Percentiles rank a stretch among this genome's conserved stretches.
Conservation (phyloP, 2,113 vertebrate species). For the Trichechus manatus region DNA sequence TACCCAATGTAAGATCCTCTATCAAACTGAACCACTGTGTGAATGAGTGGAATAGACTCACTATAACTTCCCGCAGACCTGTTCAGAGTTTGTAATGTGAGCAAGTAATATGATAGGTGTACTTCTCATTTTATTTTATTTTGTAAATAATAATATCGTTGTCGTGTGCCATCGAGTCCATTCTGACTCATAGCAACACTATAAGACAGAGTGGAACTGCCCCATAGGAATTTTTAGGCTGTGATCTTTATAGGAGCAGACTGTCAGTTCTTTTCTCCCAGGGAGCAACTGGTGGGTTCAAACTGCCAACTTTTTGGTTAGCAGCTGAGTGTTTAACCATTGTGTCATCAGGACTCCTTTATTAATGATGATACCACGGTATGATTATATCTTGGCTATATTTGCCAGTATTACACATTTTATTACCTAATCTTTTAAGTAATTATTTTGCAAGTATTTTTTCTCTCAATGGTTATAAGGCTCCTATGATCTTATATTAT, state of each 20-base stretch:
- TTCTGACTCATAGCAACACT: too few species aligned
- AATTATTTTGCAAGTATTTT: background rate
- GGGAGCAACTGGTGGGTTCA: too few species aligned
- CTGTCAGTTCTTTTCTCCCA: too few species aligned
- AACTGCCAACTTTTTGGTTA: too few species aligned
- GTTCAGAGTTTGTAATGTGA: background rate
- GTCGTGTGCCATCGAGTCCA: too few species aligned
- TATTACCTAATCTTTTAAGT: background rate
- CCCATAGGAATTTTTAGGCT: too few species aligned
- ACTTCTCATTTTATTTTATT: background rate
- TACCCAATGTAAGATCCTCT: background rate
- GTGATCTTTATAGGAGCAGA: too few species aligned
- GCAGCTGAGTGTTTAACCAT: too few species aligned
- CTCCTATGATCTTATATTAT: background rate
- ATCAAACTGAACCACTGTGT: background rate
- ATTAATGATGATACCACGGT: background rate
- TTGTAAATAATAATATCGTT: too few species aligned
- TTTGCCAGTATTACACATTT: background rate
- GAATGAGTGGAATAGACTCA: background rate
- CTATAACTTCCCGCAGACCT: background rate
- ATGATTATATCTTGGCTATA: background rate
- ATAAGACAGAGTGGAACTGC: too few species aligned
- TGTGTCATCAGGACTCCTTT: too few species aligned
- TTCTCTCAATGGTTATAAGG: background rate
- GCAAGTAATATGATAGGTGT: background rate